Percentiles rank a stretch among this genome's conserved stretches.
These are phyloP conservation scores for Pithys albifrons DNA, from an alignment of 2,113 vertebrate species.

Conservation along the genomic window DNA sequence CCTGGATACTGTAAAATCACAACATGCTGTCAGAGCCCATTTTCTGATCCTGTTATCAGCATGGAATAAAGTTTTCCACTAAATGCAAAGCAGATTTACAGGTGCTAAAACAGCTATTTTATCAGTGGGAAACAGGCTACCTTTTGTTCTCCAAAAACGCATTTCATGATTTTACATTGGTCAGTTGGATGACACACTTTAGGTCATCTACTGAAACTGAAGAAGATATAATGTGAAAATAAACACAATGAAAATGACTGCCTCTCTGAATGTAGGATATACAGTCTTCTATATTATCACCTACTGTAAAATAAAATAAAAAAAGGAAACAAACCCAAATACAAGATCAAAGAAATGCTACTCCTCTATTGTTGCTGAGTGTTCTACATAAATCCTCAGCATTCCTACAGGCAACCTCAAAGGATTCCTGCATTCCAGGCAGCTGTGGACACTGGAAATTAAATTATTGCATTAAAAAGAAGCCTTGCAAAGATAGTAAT, in stretches of 20 bases:
- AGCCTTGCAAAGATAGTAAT: neutral
- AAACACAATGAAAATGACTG: neutral
- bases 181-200: neutral
- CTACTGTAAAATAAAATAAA: neutral
- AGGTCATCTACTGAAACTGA: neutral
- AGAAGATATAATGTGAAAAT: slow-evolving; percentile 5
- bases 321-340: neutral
- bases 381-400: neutral
- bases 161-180: slow-evolving; percentile 9
- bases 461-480: neutral
- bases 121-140: slow-evolving; percentile 58
- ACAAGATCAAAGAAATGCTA: neutral
- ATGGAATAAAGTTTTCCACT: slow-evolving; percentile 58
- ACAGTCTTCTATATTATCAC: neutral
- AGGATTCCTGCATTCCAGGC: neutral
- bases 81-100: slow-evolving; percentile 71
- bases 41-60: slow-evolving; percentile 76
- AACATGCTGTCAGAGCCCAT: slow-evolving; percentile 68
- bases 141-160: slow-evolving; percentile 59
- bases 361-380: neutral
- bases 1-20: slow-evolving; percentile 77
- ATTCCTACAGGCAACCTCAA: neutral
- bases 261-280: neutral
- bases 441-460: neutral
- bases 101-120: slow-evolving; percentile 70